Evolutionary conservation across 2,113 vertebrate species (phyloP).

Genomic region (Halcyon malimbica): DNA sequence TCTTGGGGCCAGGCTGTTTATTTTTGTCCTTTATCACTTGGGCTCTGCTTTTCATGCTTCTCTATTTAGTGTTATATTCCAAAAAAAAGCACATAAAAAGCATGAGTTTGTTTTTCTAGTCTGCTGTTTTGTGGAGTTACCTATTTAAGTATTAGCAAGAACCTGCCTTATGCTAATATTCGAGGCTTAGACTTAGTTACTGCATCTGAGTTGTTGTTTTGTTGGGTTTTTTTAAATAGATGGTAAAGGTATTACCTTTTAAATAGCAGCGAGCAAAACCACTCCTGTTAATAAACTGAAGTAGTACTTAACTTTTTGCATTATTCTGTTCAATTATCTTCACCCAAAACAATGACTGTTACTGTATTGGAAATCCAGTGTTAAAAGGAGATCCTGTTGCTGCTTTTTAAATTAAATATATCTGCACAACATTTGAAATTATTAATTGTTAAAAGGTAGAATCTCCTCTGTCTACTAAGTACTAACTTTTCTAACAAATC

Average conservation of each 20-base stretch:
- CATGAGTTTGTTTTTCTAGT: slow-evolving; percentile 46
- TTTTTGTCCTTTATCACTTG: neutral
- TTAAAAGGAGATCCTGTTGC: neutral
- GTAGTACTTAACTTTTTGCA: neutral
- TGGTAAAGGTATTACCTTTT: slow-evolving; percentile 29
- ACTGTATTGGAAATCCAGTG: neutral
- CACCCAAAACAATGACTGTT: neutral
- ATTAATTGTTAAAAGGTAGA: slow-evolving; percentile 72
- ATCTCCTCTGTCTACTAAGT: slow-evolving; percentile 74
- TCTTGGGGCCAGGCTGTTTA: slow-evolving; percentile 40
- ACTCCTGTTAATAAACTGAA: neutral
- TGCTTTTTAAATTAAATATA: slow-evolving; percentile 7
- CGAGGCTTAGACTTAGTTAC: slow-evolving; percentile 30
- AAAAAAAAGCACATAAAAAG: neutral
- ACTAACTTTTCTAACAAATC: slow-evolving; percentile 63
- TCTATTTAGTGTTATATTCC: neutral
- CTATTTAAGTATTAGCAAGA: neutral
- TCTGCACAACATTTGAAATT: slow-evolving; percentile 63
- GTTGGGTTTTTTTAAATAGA: neutral
- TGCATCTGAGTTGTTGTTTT: neutral
- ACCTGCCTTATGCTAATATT: neutral
- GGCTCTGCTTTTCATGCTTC: slow-evolving; percentile 14
- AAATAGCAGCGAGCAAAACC: neutral
- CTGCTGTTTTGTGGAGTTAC: slow-evolving; percentile 7
- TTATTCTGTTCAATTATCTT: neutral